Base-by-base conservation (phyloP, 2,113 vertebrate species). In the Delphinapterus leucas region DNA sequence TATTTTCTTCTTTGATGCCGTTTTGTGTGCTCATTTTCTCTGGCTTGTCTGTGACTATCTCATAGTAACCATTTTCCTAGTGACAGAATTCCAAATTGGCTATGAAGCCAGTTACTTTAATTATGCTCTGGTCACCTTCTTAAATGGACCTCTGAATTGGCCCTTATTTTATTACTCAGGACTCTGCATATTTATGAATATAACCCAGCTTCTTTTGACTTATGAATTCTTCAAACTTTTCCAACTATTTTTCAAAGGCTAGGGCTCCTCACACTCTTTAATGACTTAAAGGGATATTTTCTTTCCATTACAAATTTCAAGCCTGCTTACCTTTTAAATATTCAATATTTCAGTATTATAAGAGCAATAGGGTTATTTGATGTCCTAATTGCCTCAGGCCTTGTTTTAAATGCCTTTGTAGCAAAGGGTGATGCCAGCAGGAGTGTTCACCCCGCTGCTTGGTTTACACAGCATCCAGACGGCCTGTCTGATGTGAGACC, bases 291-390 rank as follows among this genome's bases (percentile, higher is more conserved):
- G 76, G 47, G 77, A 91, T 49, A 93, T 88, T 96, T 96, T 88
- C 58, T 94, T 95, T 94, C 67, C 74, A 79, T 94, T 97, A 89
- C 73, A 97, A 93, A 94, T 94, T 79, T 88, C 85, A 95, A 96
- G 76, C 28, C 94, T 98, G 85, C 67, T 96, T 96, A 93, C 73
- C 44, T 96, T 96, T 95, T 90, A 92, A 96, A 97, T 86, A 95
- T 90, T 97, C 77, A 90, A 79, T 90, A 91, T 79, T 65, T 93
- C 91, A 41, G 28, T 93, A 88, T 97, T 96, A 80, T 23, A 95
- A 97, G 71, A 96, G 73, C 85, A 93, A 74, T 41, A 74, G 60
- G 68, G 85, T 93, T 96, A 92, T 83, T 74, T 90, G 94, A 95
- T 95, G 67, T 93, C 85, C 88, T 94, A 88, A 90, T 97, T 95